Base-by-base conservation (phyloP, 2,888 invertebrate genomes). In the Sesamia inferens region DNA sequence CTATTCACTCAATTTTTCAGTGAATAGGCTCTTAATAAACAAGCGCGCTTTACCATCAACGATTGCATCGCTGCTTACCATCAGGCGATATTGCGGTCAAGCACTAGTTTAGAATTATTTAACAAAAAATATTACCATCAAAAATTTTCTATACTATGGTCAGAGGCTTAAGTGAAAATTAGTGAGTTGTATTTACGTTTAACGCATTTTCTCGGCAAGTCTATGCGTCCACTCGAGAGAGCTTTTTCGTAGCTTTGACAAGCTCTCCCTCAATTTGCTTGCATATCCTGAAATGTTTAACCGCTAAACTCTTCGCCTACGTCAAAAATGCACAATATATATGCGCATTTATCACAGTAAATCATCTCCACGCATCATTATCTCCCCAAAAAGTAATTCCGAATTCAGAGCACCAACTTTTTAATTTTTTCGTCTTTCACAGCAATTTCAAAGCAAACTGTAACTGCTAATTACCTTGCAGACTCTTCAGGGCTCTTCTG, bases 381-480 rank as follows among this genome's bases (percentile, higher is more conserved):
- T 71, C 66, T 54, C 19, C 10, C 66, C 31, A 61, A 74, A 83
- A 71, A 64, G 66, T 57, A 67, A 71, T 63, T 51, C 64, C 68
- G n/a, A 68, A 80, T 68, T 19, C 65, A 66, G 76, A 62, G 62
- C 81, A 68, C 2, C 61, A 54, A 24, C 31, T 61, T 82, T 66
- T 39, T 39, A 39, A 6, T 39, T 39, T 39, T 39, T 67, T 69
- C 71, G 51, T 74, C 68, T 76, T 86, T 69, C 61, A 75, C 71
- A 71, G 85, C 63, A 83, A 86, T 76, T 85, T 73, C n/a, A 80
- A 82, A 86, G 80, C 80, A 82, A 85, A 86, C 82, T 84, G 80
- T 85, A 79, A 68, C 76, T 61, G 68, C 64, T 85, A 84, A 86
- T 85, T 78, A 82, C 73, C 68, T 74, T 48, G 39, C 55, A 42